Percentiles rank a stretch among this genome's conserved stretches.
Evolutionary conservation across 2,113 vertebrate genomes (phyloP).

Genomic region (Oreochromis spilurus): DNA sequence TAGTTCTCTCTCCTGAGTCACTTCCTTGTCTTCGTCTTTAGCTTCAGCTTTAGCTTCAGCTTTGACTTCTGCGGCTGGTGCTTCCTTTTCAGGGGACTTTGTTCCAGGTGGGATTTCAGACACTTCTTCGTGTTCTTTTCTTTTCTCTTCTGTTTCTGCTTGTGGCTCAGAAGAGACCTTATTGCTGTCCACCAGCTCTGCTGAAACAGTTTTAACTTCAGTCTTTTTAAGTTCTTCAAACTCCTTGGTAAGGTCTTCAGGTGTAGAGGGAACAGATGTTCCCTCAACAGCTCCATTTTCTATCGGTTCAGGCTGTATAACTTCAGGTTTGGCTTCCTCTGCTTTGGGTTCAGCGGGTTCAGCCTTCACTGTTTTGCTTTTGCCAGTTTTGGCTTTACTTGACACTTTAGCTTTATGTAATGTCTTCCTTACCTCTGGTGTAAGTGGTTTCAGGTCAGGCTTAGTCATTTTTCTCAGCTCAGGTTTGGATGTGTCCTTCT

Average conservation of each 20-base stretch:
- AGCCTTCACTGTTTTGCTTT: conserved; percentile 77
- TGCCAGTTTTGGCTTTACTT: conserved; percentile 81
- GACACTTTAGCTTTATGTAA: conserved; percentile 91
- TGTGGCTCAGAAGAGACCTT: conserved; percentile 9
- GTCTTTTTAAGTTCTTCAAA: conserved; percentile 84
- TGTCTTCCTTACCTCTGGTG: conserved; percentile 94
- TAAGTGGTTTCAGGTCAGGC: conserved; percentile 92
- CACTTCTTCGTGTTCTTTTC: conserved; percentile 19
- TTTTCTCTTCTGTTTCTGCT: conserved; percentile 33
- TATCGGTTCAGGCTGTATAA: conserved; percentile 38
- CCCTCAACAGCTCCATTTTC: conserved; percentile 59
- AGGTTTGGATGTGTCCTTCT: conserved; percentile 82
- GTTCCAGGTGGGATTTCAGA: conserved; percentile 23
- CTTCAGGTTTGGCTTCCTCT: conserved; percentile 44
- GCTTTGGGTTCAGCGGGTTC: conserved; percentile 52
- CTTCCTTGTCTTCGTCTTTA: conserved; percentile 52
- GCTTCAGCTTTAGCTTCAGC: conserved; percentile 46
- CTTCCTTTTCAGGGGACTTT: conserved; percentile 52
- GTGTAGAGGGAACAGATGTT: conserved; percentile 78
- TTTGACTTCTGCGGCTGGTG: conserved; percentile 38
- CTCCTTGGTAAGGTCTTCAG: conserved; percentile 92
- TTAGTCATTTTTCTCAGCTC: conserved; percentile 88
- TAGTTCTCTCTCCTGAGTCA: conserved; percentile 33
- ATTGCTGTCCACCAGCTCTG: conserved; percentile 14
- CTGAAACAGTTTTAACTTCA: conserved; percentile 62